Conservation (phyloP, 2,113 vertebrate species). For the Microcebus tavaratra region DNA sequence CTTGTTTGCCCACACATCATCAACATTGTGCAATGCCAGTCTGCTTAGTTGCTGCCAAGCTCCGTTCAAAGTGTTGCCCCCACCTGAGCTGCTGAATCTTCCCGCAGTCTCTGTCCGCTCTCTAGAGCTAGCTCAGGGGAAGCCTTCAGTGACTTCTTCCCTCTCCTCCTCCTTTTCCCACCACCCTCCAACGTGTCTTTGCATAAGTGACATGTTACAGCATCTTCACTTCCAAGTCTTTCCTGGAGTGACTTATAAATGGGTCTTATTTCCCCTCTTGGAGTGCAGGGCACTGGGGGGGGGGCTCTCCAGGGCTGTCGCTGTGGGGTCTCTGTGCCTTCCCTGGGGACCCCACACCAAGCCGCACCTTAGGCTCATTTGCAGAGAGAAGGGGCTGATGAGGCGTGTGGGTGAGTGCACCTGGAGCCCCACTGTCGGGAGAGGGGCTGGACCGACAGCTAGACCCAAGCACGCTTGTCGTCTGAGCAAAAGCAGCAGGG, state of each 20-base stretch:
- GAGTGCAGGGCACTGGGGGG: too few relatives aligned
- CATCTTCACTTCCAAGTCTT: background rate
- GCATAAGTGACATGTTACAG: background rate
- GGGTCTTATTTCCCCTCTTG: fast-evolving
- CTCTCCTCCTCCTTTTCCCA: background rate
- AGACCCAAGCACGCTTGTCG: fast-evolving
- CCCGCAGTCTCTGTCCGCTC: background rate
- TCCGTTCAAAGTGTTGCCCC: background rate
- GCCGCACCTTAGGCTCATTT: background rate
- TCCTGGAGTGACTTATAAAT: background rate
- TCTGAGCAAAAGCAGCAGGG: background rate
- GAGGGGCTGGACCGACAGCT: background rate
- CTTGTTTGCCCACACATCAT: background rate
- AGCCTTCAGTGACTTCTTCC: too few relatives aligned
- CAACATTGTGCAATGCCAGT: background rate
- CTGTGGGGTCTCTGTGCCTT: too few relatives aligned
- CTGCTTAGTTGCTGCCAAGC: background rate
- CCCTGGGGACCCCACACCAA: background rate
- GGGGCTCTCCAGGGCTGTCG: background rate
- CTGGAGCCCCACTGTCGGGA: background rate
- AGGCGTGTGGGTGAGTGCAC: too few relatives aligned
- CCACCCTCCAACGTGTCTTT: background rate
- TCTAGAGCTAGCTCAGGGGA: background rate
- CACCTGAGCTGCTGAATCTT: background rate
- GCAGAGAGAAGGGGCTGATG: background rate